Conservation (phyloP, 1,140 invertebrate species). For the Drosophila mojavensis region DNA sequence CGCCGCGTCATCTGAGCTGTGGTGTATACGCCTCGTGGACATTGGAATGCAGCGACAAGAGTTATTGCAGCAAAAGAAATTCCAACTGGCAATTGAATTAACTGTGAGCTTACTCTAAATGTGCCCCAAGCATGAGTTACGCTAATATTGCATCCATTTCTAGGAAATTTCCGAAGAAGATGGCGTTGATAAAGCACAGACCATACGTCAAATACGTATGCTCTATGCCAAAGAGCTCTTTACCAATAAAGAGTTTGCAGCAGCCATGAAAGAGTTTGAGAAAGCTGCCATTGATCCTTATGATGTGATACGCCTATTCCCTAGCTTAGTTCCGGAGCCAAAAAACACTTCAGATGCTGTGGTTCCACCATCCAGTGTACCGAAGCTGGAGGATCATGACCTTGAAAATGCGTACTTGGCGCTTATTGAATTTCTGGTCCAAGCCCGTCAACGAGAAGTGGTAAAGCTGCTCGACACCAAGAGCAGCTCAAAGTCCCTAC, state of each 20-base stretch:
- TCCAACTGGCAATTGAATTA: slow-evolving; percentile 95
- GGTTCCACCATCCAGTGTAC: slow-evolving; percentile 84
- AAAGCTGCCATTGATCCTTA: slow-evolving; percentile 95
- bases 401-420: slow-evolving; percentile 94
- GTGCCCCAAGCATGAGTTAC: background rate
- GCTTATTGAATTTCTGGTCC: slow-evolving; percentile 94
- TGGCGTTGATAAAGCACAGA: slow-evolving; percentile 91
- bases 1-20: slow-evolving; percentile 93
- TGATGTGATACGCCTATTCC: slow-evolving; percentile 97
- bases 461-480: slow-evolving; percentile 71
- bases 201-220: slow-evolving; percentile 94
- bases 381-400: slow-evolving; percentile 91
- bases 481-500: slow-evolving; percentile 86
- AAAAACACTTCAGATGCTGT: slow-evolving; percentile 84
- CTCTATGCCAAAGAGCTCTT: slow-evolving; percentile 96
- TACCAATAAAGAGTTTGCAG: slow-evolving; percentile 92
- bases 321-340: slow-evolving; percentile 90
- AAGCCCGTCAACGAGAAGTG: slow-evolving; percentile 87
- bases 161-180: slow-evolving; percentile 93
- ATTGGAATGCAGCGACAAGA: slow-evolving; percentile 92
- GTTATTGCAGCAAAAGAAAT: slow-evolving; percentile 94
- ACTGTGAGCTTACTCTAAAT: slow-evolving; percentile 87
- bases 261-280: slow-evolving; percentile 96
- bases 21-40: slow-evolving; percentile 92
- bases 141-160: background rate